Base-by-base conservation (phyloP, 1,140 invertebrate species). In the Druon quercuslanigerum region DNA sequence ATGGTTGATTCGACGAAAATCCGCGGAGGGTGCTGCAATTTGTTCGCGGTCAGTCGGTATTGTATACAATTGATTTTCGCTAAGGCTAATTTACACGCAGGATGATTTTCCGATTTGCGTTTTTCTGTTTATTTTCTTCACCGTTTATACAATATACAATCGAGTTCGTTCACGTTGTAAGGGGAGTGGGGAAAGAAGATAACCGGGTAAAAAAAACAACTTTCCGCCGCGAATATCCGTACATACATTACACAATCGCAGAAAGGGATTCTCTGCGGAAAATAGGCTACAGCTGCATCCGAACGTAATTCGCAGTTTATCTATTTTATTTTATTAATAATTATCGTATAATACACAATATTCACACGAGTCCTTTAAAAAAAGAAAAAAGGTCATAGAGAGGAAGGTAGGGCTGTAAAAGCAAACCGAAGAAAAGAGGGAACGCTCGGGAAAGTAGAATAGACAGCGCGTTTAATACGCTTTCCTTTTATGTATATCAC, bases 401-500 rank as follows among this genome's bases (percentile, higher is more conserved):
- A 70, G 71, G 25, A 19, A 73, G 73, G 51, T 2, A 60, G 54
- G 50, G 50, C 14, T 11, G 25, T 11, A 75, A 52, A n/a, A 54
- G 40, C 12, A 66, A 20, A 66, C 13, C 9, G 19, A 57, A 12
- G 19, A 57, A 17, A 57, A 33, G 25, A 20, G 25, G 19, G 25
- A 57, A 81, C 82, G 86, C 86, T 82, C 82, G 80, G 80, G 78
- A 51, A 73, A 51, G n/a, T 66, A 72, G 73, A 75, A 57, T 71
- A 80, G 73, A 78, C 81, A 83, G 81, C 73, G 77, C 76, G 82
- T 85, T 85, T 86, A 79, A 84, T 89, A 90, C 79, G 87, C 91
- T 90, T 90, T 90, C 90, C 90, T 85, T 87, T 90, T 91, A 91
- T 89, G 90, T 91, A 90, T 91, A 91, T 91, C 90, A 91, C 90